These are phyloP conservation scores for Hydrozoanthus gracilis DNA, from an alignment of 92 coral and sea anemone species.

Conservation along the genomic window DNA sequence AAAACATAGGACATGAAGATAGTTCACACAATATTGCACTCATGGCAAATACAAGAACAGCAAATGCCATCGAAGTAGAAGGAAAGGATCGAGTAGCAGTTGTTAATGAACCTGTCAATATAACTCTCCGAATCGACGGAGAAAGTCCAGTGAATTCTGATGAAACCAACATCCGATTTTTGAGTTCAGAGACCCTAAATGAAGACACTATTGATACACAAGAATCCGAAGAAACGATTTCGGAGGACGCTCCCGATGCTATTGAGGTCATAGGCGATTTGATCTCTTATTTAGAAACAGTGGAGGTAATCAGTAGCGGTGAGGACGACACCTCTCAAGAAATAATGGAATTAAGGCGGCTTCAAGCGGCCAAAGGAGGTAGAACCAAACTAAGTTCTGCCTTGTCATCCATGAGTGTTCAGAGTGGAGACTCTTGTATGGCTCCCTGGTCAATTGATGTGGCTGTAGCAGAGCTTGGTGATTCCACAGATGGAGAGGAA, in stretches of 20 bases:
- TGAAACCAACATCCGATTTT: background rate
- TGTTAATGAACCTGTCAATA: slow-evolving; percentile 32
- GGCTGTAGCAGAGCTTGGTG: slow-evolving; percentile 82
- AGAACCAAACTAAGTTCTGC: slow-evolving; percentile 17
- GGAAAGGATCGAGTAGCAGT: slow-evolving; percentile 15
- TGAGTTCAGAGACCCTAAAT: slow-evolving; percentile 10
- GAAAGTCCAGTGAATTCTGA: slow-evolving; percentile 6
- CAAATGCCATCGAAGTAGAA: slow-evolving; percentile 33
- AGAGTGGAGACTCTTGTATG: slow-evolving; percentile 83
- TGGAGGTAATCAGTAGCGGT: slow-evolving; percentile 81
- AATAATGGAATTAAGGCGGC: slow-evolving; percentile 8
- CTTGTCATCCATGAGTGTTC: slow-evolving; percentile 61
- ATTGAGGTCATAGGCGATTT: slow-evolving; percentile 81
- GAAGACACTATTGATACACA: slow-evolving; percentile 28
- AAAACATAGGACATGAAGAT: background rate
- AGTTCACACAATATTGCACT: slow-evolving; percentile 21
- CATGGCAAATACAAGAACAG: slow-evolving; percentile 2
- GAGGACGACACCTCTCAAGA: slow-evolving; percentile 63
- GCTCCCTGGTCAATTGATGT: slow-evolving; percentile 84
- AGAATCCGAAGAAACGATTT: slow-evolving; percentile 41
- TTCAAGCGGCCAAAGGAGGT: slow-evolving; percentile 2
- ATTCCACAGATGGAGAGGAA: slow-evolving; percentile 82
- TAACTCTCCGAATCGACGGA: slow-evolving; percentile 27
- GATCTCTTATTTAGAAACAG: slow-evolving; percentile 77
- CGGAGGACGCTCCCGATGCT: slow-evolving; percentile 64